Evolutionary conservation across 92 coral and sea anemone genomes (phyloP), one percentile per base, ranked within the genome.

Genomic region (Hydrozoanthus gracilis): DNA sequence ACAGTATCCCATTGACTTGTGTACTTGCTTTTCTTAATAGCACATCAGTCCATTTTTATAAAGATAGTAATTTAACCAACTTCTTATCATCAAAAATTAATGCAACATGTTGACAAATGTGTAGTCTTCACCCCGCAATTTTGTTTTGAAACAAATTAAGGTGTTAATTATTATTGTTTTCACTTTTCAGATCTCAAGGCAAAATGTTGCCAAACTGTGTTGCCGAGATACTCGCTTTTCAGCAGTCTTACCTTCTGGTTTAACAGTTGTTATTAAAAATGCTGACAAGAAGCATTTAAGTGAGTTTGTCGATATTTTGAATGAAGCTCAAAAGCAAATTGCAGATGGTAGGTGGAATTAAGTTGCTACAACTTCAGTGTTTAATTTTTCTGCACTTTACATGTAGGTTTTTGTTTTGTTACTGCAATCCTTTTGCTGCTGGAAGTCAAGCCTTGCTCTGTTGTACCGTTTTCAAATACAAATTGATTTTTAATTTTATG

Each of bases 121-220:
- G 13, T 7, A 13, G 61, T 54, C 9, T 7, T 20, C 39, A 27
- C 0, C 39, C 39, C 0, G 72, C 35, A 27, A 20, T 16, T 6
- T 67, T 4, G 10, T 15, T 45, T 71, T 45, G 46, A 70, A 6
- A 27, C 48, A 16, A 45, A 10, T 27, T 27, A 27, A 27, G 39
- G 39, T 27, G 2, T 27, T 27, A 27, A 27, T 27, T 27, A 44
- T 50, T 5, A 18, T 50, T 17, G 3, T 8, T 48, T 48, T 16
- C 11, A 16, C 27, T 65, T 46, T 80, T 18, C 52, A 80, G 85
- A 11, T 80, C 7, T 65, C 85, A 35, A 80, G 51, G 58, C 74
- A 64, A n/a, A 80, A 17, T 48, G 74, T 65, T 47, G 47, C 55
- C 64, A 51, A 9, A 6, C 3, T 80, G 51, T 18, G 14, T 51